Conservation (phyloP, 2,888 invertebrate genomes). For the Noctua pronuba region DNA sequence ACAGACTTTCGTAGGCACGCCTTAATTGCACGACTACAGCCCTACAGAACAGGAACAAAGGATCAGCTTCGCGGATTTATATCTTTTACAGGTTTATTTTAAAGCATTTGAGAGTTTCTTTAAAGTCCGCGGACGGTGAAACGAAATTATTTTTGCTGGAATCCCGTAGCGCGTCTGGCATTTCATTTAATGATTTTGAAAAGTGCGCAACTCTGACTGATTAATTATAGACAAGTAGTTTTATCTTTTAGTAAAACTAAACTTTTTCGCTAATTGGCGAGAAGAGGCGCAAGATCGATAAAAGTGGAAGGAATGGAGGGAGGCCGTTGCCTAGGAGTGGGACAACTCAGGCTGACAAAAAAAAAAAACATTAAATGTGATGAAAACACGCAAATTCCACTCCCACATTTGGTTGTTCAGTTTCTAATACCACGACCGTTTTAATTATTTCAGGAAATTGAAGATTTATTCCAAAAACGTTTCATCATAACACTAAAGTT, state of each 20-base stretch:
- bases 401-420: not conserved
- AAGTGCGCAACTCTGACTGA: not conserved
- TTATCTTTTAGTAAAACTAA: slow-evolving; percentile 6
- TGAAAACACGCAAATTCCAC: too few species aligned
- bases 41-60: slow-evolving; percentile 66
- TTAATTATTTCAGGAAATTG: not conserved
- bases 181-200: slow-evolving; percentile 10
- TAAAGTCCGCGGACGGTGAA: slow-evolving; percentile 26
- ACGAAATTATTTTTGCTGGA: slow-evolving; percentile 37
- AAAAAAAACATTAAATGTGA: too few species aligned
- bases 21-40: slow-evolving; percentile 71
- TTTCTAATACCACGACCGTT: not conserved
- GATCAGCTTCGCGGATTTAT: slow-evolving; percentile 61
- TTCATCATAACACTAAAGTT: not conserved
- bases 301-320: too few species aligned
- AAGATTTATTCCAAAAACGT: not conserved
- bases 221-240: not conserved
- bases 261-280: too few species aligned
- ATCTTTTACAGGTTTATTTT: slow-evolving; percentile 55
- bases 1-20: slow-evolving; percentile 66
- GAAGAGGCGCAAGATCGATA: too few species aligned
- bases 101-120: slow-evolving; percentile 46
- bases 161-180: not conserved
- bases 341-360: too few species aligned
- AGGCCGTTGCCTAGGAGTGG: too few species aligned